Evolutionary conservation across 2,113 vertebrate species (phyloP).

Genomic region (Rostratula benghalensis): DNA sequence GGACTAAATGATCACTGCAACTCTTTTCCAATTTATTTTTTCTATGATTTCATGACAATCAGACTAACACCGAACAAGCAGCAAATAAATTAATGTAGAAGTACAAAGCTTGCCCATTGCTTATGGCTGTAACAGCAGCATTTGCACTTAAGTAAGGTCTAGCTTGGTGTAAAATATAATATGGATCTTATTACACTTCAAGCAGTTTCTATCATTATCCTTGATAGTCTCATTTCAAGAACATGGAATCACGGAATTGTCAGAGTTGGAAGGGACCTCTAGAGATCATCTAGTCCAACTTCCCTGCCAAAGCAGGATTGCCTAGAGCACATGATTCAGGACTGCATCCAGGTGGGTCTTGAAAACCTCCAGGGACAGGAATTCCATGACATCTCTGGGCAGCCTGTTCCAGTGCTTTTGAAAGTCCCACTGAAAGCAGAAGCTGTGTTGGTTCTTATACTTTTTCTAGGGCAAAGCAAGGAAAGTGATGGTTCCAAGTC

Average conservation of each 20-base stretch:
- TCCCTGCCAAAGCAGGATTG: too few species aligned
- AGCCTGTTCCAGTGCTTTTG: neutral
- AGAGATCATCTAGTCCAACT: too few species aligned
- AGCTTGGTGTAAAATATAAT: neutral
- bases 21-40: neutral
- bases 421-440: neutral
- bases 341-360: too few species aligned
- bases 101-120: neutral
- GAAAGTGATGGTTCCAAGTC: neutral
- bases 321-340: too few species aligned
- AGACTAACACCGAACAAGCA: neutral
- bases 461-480: neutral
- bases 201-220: neutral
- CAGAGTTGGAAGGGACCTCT: too few species aligned
- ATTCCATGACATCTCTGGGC: too few species aligned
- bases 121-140: neutral
- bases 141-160: neutral
- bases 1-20: neutral
- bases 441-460: neutral
- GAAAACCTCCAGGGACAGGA: too few species aligned
- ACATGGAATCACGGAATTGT: neutral
- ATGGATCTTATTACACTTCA: neutral
- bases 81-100: neutral
- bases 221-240: neutral
- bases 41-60: neutral